Evolutionary conservation across 2,797 vertebrate genomes (phyloP).

Genomic region (Choloepus didactylus): DNA sequence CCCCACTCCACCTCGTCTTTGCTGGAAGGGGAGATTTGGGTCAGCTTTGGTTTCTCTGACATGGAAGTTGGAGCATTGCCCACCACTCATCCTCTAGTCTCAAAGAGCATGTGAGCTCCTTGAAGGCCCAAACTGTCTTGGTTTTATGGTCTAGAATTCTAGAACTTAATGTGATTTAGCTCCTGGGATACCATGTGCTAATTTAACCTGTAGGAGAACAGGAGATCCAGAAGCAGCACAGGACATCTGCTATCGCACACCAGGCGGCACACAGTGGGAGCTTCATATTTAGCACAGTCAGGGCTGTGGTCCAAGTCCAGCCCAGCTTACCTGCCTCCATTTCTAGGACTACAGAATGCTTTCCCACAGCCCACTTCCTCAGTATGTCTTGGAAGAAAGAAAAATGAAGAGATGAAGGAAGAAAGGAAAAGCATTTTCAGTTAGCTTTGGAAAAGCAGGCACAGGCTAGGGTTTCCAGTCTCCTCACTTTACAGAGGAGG

Average conservation of each 20-base stretch:
- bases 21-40: background rate
- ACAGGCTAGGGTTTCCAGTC: background rate
- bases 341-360: background rate
- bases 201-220: background rate
- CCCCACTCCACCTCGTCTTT: too few species aligned
- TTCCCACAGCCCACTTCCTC: background rate
- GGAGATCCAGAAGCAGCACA: background rate
- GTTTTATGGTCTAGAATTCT: background rate
- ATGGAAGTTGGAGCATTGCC: background rate
- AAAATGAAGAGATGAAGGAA: background rate
- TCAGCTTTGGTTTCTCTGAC: background rate
- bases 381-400: background rate
- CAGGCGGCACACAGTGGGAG: background rate
- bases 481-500: background rate
- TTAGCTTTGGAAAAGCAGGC: background rate
- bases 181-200: background rate
- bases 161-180: background rate
- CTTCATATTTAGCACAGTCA: rapidly evolving
- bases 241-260: background rate
- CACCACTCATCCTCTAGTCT: background rate
- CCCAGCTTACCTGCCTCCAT: background rate
- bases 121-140: background rate
- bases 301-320: background rate
- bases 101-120: background rate
- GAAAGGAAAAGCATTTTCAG: background rate